Base-by-base conservation (phyloP, 2,888 invertebrate species). In the Lucinisca nassula region DNA sequence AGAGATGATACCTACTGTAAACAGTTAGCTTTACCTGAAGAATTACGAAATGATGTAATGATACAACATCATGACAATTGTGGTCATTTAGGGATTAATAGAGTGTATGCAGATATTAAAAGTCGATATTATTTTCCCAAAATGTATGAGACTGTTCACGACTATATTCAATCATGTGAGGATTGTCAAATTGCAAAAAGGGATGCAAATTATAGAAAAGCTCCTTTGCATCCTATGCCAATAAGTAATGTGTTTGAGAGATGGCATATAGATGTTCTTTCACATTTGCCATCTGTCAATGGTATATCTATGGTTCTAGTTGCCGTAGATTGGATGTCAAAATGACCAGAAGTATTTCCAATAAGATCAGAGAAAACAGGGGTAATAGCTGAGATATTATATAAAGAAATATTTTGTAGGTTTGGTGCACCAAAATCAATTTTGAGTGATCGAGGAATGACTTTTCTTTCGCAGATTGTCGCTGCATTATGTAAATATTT, bases 221-320 rank as follows among this genome's bases (percentile, higher is more conserved):
- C 84, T 32, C 88, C 89, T 10, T 51, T 86, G 8, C 17, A 49
- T 2, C 83, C 85, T 37, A 35, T 91, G 17, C 84, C 86, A 38
- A 30, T 84, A 4, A 45, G 58, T 6, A 51, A 72, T 14, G 35
- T 51, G 17, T 79, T 78, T 24, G 27, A 72, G 8, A 73, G 90
- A 21, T 24, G 88, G 3, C 92, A 92, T 74, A 87, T 90, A 38
- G 91, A 91, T 77, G 79, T 88, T 12, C 21, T 90, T 1, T 84
- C 84, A 14, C 84, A 81, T 1, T 27, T 80, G n/a, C 24, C 78
- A 4, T 27, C 73, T 24, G 79, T 85, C 51, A 76, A 76, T 3
- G 73, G 77, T 38, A 12, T 61, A 17, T 27, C 27, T 24, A 17
- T 30, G 30, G 3, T 8, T 61, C 30, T 30, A 30, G 4, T 30